A percentile compares a stretch with the other conserved stretches of the same genome.
Evolutionary conservation across 2,888 invertebrate genomes (phyloP).

Genomic region (Tetragonisca angustula): DNA sequence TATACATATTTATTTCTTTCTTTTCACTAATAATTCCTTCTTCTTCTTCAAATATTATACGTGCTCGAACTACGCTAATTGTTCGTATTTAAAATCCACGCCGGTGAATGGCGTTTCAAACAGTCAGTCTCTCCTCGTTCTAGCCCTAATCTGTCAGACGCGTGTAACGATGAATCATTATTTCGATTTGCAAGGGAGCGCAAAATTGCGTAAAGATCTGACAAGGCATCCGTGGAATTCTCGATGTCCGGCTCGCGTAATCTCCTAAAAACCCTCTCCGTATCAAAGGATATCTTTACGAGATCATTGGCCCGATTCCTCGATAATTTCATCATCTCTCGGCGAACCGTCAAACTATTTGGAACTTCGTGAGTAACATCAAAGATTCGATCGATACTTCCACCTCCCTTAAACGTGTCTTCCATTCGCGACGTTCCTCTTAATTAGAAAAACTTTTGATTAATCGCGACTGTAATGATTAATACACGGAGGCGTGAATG

Average conservation of each 20-base stretch:
- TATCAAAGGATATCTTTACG: conserved; percentile 33
- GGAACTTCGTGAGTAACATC: conserved; percentile 53
- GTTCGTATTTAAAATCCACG: background rate
- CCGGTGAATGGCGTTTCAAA: background rate
- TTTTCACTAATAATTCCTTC: no score
- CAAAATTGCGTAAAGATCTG: conserved; percentile 2
- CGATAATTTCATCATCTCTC: conserved; percentile 17
- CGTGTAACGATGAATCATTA: conserved; percentile 38
- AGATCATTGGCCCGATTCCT: conserved; percentile 26
- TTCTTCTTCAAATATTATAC: background rate
- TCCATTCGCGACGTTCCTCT: no score
- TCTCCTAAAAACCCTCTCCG: conserved; percentile 34
- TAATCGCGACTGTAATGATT: background rate
- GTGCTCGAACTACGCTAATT: background rate
- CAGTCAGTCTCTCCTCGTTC: background rate
- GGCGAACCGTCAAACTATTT: conserved; percentile 29
- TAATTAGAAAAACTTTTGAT: background rate
- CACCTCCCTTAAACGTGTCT: background rate
- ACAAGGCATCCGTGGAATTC: conserved; percentile 15
- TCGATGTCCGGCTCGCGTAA: conserved; percentile 44
- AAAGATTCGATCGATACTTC: background rate
- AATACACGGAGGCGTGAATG: background rate
- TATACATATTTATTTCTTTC: no score
- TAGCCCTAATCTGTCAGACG: background rate
- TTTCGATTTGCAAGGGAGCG: conserved; percentile 14